These are phyloP conservation scores for Gallinago media DNA, from an alignment of 2,113 vertebrate genomes.

Conservation along the genomic window DNA sequence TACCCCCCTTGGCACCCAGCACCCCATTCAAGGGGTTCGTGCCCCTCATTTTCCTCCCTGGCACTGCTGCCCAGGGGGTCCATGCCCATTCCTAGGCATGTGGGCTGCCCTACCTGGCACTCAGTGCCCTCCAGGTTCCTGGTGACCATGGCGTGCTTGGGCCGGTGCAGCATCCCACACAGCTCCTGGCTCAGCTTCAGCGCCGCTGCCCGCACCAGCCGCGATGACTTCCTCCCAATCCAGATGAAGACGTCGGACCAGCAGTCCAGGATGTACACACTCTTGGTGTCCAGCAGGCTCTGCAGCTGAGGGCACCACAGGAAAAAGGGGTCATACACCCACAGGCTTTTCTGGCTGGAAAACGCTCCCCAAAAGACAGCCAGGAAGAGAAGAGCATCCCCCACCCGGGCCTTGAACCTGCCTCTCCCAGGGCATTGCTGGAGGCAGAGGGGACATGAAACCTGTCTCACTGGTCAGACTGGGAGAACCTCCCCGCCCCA, in stretches of 20 bases:
- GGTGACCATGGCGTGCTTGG: constrained; percentile 90
- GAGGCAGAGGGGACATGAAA: background rate
- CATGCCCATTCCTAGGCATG: accelerated
- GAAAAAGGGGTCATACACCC: background rate
- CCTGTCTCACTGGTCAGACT: background rate
- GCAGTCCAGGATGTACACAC: constrained; percentile 96
- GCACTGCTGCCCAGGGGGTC: background rate
- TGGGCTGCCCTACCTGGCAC: constrained; percentile 84
- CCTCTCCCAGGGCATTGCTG: background rate
- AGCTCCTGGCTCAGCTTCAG: constrained; percentile 97
- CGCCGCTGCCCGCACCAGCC: constrained; percentile 92
- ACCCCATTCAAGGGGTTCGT: accelerated
- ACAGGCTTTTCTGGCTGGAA: background rate
- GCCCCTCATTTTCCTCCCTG: accelerated
- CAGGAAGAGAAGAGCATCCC: background rate
- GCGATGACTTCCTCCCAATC: constrained; percentile 94
- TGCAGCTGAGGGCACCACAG: constrained; percentile 80
- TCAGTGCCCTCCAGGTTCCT: constrained; percentile 96
- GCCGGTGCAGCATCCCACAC: constrained; percentile 94
- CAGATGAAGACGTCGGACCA: constrained; percentile 98
- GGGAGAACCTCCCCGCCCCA: background rate
- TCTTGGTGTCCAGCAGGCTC: constrained; percentile 93
- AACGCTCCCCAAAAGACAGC: background rate
- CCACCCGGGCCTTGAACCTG: accelerated
- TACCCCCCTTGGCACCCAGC: background rate